These are phyloP conservation scores for Falco naumanni DNA, from an alignment of 2,797 vertebrate genomes.

Conservation along the genomic window DNA sequence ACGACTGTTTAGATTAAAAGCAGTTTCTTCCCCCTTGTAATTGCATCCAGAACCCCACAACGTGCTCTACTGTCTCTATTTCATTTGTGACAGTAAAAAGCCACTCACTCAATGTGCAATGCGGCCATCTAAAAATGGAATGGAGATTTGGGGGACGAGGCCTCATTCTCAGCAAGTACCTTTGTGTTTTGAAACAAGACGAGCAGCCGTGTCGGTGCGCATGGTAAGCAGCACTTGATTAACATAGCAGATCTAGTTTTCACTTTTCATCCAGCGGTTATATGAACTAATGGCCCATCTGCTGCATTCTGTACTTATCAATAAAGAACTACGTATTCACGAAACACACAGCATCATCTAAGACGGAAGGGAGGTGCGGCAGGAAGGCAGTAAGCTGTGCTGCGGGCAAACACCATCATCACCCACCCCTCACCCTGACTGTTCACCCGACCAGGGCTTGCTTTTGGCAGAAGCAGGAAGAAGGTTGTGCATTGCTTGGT, in stretches of 20 bases:
- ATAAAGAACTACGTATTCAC: not conserved
- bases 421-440: not conserved
- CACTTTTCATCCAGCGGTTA: not conserved
- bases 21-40: not conserved
- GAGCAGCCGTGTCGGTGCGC: not conserved
- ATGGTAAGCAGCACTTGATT: not conserved
- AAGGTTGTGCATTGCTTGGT: not conserved
- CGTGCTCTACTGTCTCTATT: not conserved
- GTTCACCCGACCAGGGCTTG: not conserved
- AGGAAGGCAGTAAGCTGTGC: not conserved
- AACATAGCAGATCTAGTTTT: not conserved
- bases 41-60: not conserved
- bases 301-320: not conserved
- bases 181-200: not conserved
- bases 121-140: not conserved
- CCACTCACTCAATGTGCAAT: not conserved
- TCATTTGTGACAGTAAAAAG: not conserved
- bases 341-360: not conserved
- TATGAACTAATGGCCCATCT: not conserved
- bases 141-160: not conserved
- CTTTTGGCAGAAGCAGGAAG: not conserved
- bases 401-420: not conserved
- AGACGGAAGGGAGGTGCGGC: not conserved
- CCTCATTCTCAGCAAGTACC: not conserved
- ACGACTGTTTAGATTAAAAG: not conserved